Evolutionary conservation across 2,113 vertebrate genomes (phyloP).

Genomic region (Nesogale talazaci): DNA sequence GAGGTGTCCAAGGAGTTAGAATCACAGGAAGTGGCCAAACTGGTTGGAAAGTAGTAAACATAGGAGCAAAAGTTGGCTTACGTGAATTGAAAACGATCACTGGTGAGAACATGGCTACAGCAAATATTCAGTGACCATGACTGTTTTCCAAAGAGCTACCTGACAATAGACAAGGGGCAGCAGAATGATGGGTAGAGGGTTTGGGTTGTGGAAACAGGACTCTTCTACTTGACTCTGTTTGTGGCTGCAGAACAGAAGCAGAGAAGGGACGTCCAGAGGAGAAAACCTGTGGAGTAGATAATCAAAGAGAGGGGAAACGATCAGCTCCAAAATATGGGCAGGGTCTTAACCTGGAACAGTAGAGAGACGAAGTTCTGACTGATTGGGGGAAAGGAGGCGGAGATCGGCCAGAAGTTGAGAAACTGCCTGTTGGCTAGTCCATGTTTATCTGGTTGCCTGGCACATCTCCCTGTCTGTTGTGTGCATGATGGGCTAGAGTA

Average conservation of each 20-base stretch:
- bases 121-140: background rate
- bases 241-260: background rate
- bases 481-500: background rate
- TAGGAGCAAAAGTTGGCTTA: too few relatives aligned
- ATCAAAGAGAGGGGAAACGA: background rate
- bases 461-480: background rate
- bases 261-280: background rate
- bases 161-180: background rate
- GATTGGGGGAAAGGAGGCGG: background rate
- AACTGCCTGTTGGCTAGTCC: background rate
- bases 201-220: background rate
- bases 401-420: background rate
- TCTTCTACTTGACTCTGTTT: background rate
- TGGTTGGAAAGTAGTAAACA: background rate
- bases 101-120: background rate
- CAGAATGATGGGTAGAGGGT: background rate
- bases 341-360: background rate
- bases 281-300: background rate
- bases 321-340: background rate
- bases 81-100: slow-evolving; percentile 10
- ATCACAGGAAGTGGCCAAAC: background rate
- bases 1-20: background rate
- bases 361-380: background rate
- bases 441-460: background rate
- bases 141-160: background rate